These are phyloP conservation scores for Poecilia latipinna DNA, from an alignment of 2,113 vertebrate species.

Conservation along the genomic window DNA sequence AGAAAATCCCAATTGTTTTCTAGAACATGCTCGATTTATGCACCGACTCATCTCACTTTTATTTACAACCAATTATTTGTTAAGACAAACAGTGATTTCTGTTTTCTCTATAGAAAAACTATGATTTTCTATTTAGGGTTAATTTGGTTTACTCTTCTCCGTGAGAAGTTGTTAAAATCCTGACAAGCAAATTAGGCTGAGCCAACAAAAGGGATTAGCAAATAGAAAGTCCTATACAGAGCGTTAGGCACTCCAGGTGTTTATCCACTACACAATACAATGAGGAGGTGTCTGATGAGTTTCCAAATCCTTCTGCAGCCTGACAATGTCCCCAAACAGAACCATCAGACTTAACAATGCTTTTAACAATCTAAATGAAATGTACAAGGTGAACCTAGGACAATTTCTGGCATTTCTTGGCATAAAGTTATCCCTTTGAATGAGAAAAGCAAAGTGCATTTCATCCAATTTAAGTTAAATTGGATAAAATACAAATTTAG, in stretches of 20 bases:
- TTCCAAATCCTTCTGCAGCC: neutral
- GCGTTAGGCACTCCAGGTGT: constrained; percentile 9
- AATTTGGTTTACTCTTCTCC: constrained; percentile 16
- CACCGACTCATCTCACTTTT: constrained; percentile 15
- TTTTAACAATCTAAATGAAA: neutral
- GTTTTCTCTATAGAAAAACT: constrained; percentile 12
- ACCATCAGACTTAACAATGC: neutral
- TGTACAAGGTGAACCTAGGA: neutral
- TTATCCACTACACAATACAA: constrained; percentile 4
- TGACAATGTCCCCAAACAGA: neutral
- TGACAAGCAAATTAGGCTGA: constrained; percentile 5
- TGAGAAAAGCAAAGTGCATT: neutral
- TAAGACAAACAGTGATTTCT: constrained; percentile 32
- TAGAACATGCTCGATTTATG: constrained; percentile 16
- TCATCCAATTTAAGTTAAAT: neutral
- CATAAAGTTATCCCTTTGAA: neutral
- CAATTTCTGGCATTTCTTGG: too few relatives aligned
- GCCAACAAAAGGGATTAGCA: constrained; percentile 1
- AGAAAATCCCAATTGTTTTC: neutral
- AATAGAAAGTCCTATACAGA: neutral
- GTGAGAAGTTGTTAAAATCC: constrained; percentile 20
- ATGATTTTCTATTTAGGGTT: constrained; percentile 26
- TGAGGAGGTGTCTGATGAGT: neutral
- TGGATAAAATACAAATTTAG: too few relatives aligned
- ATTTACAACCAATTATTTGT: constrained; percentile 39